These are phyloP conservation scores for Steinernema feltiae DNA, from an alignment of 1,140 invertebrate genomes.

Conservation along the genomic window DNA sequence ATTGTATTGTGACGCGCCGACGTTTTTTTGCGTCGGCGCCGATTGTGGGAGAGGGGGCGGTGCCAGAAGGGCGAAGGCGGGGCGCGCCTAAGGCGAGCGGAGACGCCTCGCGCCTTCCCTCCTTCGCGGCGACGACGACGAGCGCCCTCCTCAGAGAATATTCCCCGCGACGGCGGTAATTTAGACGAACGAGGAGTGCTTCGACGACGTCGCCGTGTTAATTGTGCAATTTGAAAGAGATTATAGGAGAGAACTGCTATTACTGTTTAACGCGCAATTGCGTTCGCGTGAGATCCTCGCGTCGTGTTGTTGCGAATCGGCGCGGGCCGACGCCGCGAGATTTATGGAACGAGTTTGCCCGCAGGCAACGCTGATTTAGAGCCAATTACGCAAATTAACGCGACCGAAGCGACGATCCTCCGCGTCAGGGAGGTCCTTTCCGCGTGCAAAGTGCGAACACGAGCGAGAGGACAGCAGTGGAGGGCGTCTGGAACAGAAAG, in stretches of 20 bases:
- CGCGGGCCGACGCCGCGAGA: slow-evolving; percentile 4
- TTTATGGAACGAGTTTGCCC: slow-evolving; percentile 8
- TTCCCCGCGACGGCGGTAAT: not conserved
- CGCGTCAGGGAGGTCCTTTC: not conserved
- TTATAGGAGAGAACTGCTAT: slow-evolving; percentile 1
- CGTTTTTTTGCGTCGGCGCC: slow-evolving; percentile 1
- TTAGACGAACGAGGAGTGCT: not conserved
- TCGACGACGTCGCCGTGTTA: slow-evolving; percentile 12
- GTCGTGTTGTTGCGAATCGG: not conserved
- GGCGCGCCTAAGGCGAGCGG: not conserved
- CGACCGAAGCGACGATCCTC: not conserved
- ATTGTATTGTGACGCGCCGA: slow-evolving; percentile 1
- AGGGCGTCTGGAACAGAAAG: too few species aligned
- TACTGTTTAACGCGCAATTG: slow-evolving; percentile 10
- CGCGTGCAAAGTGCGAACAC: too few species aligned
- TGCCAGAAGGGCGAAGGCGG: not conserved
- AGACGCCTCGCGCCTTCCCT: not conserved
- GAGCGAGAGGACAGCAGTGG: too few species aligned
- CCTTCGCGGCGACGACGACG: not conserved
- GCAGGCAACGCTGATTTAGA: not conserved
- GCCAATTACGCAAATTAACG: slow-evolving; percentile 11
- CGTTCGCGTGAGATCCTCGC: not conserved
- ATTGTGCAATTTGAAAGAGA: slow-evolving; percentile 12
- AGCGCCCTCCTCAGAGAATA: slow-evolving; percentile 2
- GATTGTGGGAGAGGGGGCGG: slow-evolving; percentile 1